Base-by-base conservation (phyloP, 2,888 invertebrate species). In the Aleiodes leptofemur region DNA sequence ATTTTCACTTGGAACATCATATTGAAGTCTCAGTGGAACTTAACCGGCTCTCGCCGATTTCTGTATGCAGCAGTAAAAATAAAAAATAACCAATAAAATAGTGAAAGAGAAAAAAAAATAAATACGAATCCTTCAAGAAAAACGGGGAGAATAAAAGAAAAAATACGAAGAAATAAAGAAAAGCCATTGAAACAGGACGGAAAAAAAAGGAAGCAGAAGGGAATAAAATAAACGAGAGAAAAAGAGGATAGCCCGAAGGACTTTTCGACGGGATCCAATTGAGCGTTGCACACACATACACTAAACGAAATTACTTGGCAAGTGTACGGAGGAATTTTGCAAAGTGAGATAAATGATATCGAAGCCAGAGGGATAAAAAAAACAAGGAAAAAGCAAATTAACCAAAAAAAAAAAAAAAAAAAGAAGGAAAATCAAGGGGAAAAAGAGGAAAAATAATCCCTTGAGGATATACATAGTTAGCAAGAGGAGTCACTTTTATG, bases 281-380 rank as follows among this genome's bases (percentile, higher is more conserved):
- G 64, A 64, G 16, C 43, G 23, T 48, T 48, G 43, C 14, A 48
- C 23, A 8, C 14, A 13, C 23, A 43, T 6, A 43, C 64, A 43
- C 11, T 13, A 38, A 43, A 38, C 64, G 43, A 64, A 64, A 64
- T 64, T 43, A 64, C 64, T 64, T 43, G 38, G 43, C 38, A 43
- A 64, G 48, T 64, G 48, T 48, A 64, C 48, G 64, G 53, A 64
- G 48, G 48, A 48, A 48, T 64, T 64, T 48, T 16, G 29, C 16
- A 64, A 64, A 64, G 43, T 64, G 64, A 43, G 64, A 64, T 43
- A 53, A 53, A 53, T 16, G 64, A 64, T 64, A 64, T 23, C 23
- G 48, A 48, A 23, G 16, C 53, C 53, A 9, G 48, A 48, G 14
- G 29, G 14, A 48, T 48, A 64, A 23, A 64, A 16, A 11, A 64